These are phyloP conservation scores for Pterophyllum scalare DNA, from an alignment of 2,113 vertebrate genomes.

Conservation along the genomic window DNA sequence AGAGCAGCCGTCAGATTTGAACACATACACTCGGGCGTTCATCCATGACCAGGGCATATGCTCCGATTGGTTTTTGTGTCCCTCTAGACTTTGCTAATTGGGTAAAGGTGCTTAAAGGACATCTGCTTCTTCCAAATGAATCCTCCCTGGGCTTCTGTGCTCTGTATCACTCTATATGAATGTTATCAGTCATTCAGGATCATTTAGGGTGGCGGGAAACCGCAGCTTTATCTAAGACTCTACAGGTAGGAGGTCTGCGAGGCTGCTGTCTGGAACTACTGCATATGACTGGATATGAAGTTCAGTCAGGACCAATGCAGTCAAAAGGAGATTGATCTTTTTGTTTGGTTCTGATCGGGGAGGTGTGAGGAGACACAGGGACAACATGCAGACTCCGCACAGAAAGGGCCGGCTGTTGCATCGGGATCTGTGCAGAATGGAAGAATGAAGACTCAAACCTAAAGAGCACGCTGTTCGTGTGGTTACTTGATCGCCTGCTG, in stretches of 20 bases:
- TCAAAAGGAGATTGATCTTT: neutral
- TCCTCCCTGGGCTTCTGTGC: neutral
- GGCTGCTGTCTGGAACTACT: neutral
- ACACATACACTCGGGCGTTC: slow-evolving; percentile 17
- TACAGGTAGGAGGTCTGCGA: neutral
- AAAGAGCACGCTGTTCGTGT: neutral
- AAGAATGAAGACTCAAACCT: neutral
- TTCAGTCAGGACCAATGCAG: neutral
- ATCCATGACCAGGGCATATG: slow-evolving; percentile 49
- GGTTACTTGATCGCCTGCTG: neutral
- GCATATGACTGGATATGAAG: neutral
- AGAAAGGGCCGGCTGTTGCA: neutral
- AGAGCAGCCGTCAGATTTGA: neutral
- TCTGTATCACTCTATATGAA: neutral
- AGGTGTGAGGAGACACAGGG: neutral
- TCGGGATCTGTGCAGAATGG: neutral
- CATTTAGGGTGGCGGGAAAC: neutral
- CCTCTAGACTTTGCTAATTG: slow-evolving; percentile 48
- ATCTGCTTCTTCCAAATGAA: slow-evolving; percentile 44
- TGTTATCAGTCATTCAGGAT: neutral
- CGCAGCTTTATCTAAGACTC: neutral
- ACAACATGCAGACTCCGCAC: neutral
- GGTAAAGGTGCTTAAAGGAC: slow-evolving; percentile 34
- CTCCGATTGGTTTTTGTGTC: slow-evolving; percentile 19
- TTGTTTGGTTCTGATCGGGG: neutral